Base-by-base conservation (phyloP, 2,113 vertebrate species). In the Eurypyga helias region DNA sequence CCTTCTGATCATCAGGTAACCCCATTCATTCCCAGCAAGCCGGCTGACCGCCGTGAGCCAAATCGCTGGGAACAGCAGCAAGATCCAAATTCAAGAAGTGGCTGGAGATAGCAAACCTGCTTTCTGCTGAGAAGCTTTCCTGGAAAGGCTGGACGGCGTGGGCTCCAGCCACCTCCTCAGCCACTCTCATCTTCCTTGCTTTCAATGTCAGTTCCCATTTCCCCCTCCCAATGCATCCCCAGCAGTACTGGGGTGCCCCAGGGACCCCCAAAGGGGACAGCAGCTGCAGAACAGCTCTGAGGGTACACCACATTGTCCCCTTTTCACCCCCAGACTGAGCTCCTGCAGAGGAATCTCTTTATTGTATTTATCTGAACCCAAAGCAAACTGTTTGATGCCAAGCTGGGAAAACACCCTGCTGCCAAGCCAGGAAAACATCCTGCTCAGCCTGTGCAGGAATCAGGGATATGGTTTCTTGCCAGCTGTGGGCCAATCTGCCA, bases 11-110 rank as follows among this genome's bases (percentile, higher is more conserved):
- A 12, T 7, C 11, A 12, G 25, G 18, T 21, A 72, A 41, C 51
- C 34, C 51, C 13, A 0, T 21, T 46, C 26, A 2, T 41, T 72
- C 33, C 19, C 17, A 17, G 46, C 1, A 5, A 38, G 5, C 13
- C 0, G 4, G 7, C 26, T 64, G 43, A 23, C 10, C 0, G 1
- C 17, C 18, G 26, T 28, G 76, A 49, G 14, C n/a, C 3, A 2
- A 61, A 26, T 8, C 0, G 0, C 65, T 36, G 75, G 11, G 25
- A 26, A 43, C 2, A 54, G 46, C 41, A 38, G 5, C 23, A 25
- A 75, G 55, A 29, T 18, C n/a, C 21, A 14, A 66, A 76, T 41
- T 31, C 9, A 60, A 26, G 46, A 79, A 41, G 14, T 19, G 10
- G 5, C 29, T 41, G 34, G 33, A 17, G 24, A 21, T 38, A 16